These are phyloP conservation scores for Solea solea DNA, from an alignment of 2,113 vertebrate genomes.

Conservation along the genomic window DNA sequence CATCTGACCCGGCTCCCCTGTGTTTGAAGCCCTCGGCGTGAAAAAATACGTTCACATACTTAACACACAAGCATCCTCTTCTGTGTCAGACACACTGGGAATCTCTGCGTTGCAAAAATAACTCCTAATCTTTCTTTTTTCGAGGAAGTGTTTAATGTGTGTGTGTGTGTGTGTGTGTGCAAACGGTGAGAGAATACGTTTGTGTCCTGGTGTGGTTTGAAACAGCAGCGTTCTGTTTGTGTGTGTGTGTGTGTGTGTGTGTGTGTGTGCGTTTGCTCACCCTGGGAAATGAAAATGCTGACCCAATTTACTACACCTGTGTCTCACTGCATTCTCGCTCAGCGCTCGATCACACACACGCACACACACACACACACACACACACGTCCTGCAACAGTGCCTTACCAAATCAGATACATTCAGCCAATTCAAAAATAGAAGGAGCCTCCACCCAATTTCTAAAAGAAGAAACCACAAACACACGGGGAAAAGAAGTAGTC, in stretches of 20 bases:
- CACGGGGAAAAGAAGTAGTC: too few species aligned
- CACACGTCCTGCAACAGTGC: not conserved
- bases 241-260: slow-evolving; percentile 29
- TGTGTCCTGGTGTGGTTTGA: slow-evolving; percentile 29
- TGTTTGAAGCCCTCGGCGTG: slow-evolving; percentile 25
- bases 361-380: slow-evolving; percentile 12
- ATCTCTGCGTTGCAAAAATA: slow-evolving; percentile 46
- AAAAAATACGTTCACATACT: slow-evolving; percentile 25
- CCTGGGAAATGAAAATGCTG: slow-evolving; percentile 75
- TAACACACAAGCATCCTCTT: slow-evolving; percentile 3
- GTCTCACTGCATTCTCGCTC: slow-evolving; percentile 67
- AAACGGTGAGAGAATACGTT: slow-evolving; percentile 3
- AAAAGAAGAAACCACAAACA: not conserved
- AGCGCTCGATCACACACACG: slow-evolving; percentile 50
- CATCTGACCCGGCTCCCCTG: slow-evolving; percentile 20
- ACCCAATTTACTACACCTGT: slow-evolving; percentile 78
- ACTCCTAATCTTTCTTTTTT: slow-evolving; percentile 45
- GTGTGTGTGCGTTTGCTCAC: slow-evolving; percentile 35
- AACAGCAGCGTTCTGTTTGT: slow-evolving; percentile 39
- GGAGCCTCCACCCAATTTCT: not conserved
- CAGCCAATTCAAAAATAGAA: slow-evolving; percentile 36
- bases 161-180: not conserved
- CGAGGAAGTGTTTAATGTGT: slow-evolving; percentile 11
- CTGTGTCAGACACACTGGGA: not conserved
- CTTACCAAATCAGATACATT: slow-evolving; percentile 37